Percentiles rank a stretch among this genome's conserved stretches.
Conservation (phyloP, 2,113 vertebrate genomes). For the Cottus gobio region DNA sequence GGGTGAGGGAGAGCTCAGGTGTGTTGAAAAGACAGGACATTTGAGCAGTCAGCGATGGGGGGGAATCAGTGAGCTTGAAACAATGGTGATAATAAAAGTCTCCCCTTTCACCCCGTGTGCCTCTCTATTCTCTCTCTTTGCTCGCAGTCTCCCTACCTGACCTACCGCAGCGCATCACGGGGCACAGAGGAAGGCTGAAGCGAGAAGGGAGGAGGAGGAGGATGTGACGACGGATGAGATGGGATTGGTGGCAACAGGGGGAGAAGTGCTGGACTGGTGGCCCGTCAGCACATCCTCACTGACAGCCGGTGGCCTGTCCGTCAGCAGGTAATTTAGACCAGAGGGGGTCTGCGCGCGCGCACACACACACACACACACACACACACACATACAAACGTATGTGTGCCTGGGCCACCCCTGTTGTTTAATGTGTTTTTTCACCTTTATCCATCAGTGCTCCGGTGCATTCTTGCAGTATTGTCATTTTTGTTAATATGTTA, state of each 20-base stretch:
- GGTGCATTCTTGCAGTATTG: neutral
- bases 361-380: conserved; percentile 25
- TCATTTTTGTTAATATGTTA: neutral
- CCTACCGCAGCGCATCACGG: conserved; percentile 81
- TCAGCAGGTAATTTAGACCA: conserved; percentile 76
- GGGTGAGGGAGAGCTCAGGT: conserved; percentile 64
- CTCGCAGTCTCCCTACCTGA: conserved; percentile 62
- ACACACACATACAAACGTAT: neutral
- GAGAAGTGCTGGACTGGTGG: conserved; percentile 23
- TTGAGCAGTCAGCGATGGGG: conserved; percentile 77
- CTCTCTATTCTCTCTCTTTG: conserved; percentile 63
- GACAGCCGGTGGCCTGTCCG: conserved; percentile 63
- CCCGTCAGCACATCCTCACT: conserved; percentile 62
- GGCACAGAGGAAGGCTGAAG: conserved; percentile 47
- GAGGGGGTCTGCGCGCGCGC: neutral
- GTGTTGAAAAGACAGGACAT: conserved; percentile 85
- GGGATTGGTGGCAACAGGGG: conserved; percentile 29
- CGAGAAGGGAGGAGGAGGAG: neutral
- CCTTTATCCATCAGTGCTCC: neutral
- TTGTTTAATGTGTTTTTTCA: neutral
- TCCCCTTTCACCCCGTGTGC: conserved; percentile 69
- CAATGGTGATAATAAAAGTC: conserved; percentile 79
- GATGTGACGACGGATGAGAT: conserved; percentile 20
- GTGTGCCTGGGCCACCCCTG: neutral
- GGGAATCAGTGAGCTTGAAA: conserved; percentile 73